Base-by-base conservation (phyloP, 1,140 invertebrate species). In the Drosophila rhopaloa region DNA sequence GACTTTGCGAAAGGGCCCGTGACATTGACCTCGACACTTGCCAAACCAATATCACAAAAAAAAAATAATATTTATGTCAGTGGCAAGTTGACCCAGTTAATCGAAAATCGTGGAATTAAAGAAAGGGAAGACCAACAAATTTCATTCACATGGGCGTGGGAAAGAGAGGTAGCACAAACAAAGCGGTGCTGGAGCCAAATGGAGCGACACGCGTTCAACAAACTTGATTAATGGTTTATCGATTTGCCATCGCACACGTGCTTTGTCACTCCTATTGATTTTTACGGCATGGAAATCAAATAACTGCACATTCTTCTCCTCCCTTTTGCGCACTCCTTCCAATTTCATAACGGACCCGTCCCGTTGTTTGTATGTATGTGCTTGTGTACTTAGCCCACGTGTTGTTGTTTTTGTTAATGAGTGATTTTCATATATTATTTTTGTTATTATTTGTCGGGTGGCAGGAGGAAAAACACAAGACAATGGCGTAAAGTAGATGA, bases 181-280 rank as follows among this genome's bases (percentile, higher is more conserved):
- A 65, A 51, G 47, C 14, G 29, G 29, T 32, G 29, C 3, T 1
- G 44, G 40, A 58, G 19, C n/a, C 27, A 51, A 38, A 59, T 48
- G 24, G 56, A 16, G 29, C 57, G 62, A 66, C 37, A 59, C 35
- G 46, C 44, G 10, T 68, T 54, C 41, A 61, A 71, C 58, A 82
- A 75, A 79, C 75, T 77, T 76, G 48, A 82, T 83, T 70, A 88
- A 79, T 57, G 38, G 62, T 73, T 79, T 83, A 88, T 89, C 75
- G 83, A 88, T 83, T 86, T 58, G 37, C 37, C 54, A 63, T 54
- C 43, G 27, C 53, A 65, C 79, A 88, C 83, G 76, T 86, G 82
- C 60, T 86, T 74, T 62, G 37, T 71, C 63, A 50, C 55, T 61
- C 63, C 61, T 89, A 86, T 88, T 88, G 83, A 88, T 88, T 88